Percentiles rank a stretch among this genome's conserved stretches.
phyloP scores from a whole-genome alignment of 2,113 vertebrate species.

The Leucosticte australis region DNA sequence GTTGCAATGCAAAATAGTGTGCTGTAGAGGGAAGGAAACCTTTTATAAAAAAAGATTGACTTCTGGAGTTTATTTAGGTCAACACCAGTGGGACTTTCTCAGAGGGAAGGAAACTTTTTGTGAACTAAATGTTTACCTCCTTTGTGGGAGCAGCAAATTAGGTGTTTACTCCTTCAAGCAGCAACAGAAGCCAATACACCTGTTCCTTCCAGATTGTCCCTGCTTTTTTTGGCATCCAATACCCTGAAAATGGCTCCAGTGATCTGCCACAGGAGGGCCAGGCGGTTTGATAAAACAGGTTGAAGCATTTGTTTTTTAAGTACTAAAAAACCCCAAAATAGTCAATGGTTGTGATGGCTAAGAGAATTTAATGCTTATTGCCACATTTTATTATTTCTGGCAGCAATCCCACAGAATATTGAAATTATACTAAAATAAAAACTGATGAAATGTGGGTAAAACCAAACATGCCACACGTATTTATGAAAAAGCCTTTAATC shows the following conservation, averaged over 20 bases:
- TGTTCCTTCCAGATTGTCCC: slow-evolving; percentile 61
- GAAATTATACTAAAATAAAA: background rate
- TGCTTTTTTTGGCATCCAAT: background rate
- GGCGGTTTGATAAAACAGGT: background rate
- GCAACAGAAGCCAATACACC: slow-evolving; percentile 53
- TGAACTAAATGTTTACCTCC: slow-evolving; percentile 18
- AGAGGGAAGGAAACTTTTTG: slow-evolving; percentile 6
- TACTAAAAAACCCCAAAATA: background rate
- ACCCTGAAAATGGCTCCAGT: background rate
- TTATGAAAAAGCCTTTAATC: background rate
- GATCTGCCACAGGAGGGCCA: background rate
- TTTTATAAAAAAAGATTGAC: background rate
- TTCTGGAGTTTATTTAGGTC: slow-evolving; percentile 33
- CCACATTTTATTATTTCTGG: background rate
- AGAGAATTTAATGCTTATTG: background rate
- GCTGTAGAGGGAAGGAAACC: background rate
- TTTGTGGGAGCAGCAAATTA: slow-evolving; percentile 39
- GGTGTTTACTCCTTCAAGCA: slow-evolving; percentile 41
- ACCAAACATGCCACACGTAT: fast-evolving
- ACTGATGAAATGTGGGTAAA: background rate
- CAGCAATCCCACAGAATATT: background rate
- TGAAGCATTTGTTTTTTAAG: slow-evolving; percentile 22
- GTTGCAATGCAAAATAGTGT: background rate
- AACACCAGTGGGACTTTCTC: background rate
- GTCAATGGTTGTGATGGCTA: background rate